These are phyloP conservation scores for Tragulus kanchil DNA, from an alignment of 2,113 vertebrate species.

Conservation along the genomic window DNA sequence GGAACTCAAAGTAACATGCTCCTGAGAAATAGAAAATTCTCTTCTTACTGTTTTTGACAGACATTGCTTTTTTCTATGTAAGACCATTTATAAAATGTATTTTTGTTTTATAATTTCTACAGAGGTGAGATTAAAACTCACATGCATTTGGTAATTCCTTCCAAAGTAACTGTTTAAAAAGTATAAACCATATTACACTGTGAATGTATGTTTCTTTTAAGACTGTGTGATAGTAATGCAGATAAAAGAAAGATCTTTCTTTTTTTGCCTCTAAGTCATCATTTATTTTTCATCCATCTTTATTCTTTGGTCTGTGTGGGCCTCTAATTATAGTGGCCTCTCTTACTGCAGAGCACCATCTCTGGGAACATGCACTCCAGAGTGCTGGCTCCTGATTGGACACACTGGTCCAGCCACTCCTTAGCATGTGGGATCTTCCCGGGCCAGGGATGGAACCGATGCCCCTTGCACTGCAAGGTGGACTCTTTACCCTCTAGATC, in stretches of 20 bases:
- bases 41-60: constrained; percentile 58
- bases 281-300: too few relatives aligned
- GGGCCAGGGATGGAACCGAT: too few relatives aligned
- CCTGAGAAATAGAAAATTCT: constrained; percentile 37
- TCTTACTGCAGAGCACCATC: too few relatives aligned
- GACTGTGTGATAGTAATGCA: not conserved
- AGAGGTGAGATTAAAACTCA: not conserved
- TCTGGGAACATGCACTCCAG: too few relatives aligned
- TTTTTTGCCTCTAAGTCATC: too few relatives aligned
- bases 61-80: constrained; percentile 52
- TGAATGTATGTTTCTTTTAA: not conserved
- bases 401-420: too few relatives aligned
- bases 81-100: constrained; percentile 34
- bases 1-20: constrained; percentile 35
- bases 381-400: too few relatives aligned
- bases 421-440: too few relatives aligned
- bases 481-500: too few relatives aligned
- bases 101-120: constrained; percentile 66
- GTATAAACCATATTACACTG: not conserved
- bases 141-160: constrained; percentile 42
- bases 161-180: constrained; percentile 63
- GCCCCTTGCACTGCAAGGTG: too few relatives aligned
- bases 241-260: constrained; percentile 20
- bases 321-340: too few relatives aligned
- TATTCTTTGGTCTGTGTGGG: too few relatives aligned